Evolutionary conservation across 2,888 invertebrate genomes (phyloP).

Genomic region (Autographa gamma): DNA sequence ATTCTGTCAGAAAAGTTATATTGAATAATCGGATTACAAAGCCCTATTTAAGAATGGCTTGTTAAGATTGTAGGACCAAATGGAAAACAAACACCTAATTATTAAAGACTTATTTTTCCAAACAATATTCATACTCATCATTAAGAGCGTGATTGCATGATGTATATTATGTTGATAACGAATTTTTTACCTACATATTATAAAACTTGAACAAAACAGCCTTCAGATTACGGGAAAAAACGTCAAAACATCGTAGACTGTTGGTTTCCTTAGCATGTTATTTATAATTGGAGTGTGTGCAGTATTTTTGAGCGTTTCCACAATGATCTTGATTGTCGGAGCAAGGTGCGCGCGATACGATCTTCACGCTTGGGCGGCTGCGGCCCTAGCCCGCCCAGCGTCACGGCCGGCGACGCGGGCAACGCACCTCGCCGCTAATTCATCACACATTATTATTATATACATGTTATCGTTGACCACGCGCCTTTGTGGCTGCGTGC

Average conservation of each 20-base stretch:
- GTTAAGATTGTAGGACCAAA: no score
- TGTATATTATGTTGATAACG: no score
- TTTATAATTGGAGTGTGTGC: neutral
- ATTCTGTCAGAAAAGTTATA: no score
- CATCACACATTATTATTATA: slow-evolving; percentile 36
- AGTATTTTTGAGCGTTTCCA: slow-evolving; percentile 19
- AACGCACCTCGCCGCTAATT: slow-evolving; percentile 50
- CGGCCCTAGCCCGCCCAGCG: slow-evolving; percentile 49
- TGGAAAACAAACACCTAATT: no score
- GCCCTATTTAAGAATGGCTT: no score
- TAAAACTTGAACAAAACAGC: no score
- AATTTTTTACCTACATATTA: no score
- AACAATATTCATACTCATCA: no score
- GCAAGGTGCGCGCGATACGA: slow-evolving; percentile 46
- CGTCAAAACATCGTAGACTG: neutral
- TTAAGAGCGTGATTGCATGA: no score
- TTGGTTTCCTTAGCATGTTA: neutral
- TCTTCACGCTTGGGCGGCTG: slow-evolving; percentile 38
- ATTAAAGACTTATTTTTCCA: no score
- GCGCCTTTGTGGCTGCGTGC: slow-evolving; percentile 8
- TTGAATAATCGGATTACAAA: no score
- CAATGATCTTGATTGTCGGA: slow-evolving; percentile 37
- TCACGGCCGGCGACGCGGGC: slow-evolving; percentile 48
- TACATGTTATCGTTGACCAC: slow-evolving; percentile 30
- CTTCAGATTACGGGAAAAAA: neutral